Conservation (phyloP, 2,888 invertebrate species). For the Willowsia nigromaculata region DNA sequence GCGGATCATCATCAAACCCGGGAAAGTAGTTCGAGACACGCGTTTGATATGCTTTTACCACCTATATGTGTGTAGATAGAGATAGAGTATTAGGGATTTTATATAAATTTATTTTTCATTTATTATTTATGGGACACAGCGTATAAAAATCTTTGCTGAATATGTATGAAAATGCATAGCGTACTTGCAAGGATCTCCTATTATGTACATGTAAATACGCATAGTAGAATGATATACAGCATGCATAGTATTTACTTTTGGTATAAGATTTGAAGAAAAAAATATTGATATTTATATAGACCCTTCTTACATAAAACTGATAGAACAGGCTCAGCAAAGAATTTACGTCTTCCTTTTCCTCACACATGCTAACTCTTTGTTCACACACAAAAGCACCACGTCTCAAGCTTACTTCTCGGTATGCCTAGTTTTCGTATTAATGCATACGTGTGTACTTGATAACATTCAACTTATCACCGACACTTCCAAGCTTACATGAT, state of each 20-base stretch:
- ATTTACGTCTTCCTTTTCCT: neutral
- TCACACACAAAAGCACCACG: neutral
- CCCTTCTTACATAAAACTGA: neutral
- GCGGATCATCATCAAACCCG: conserved; percentile 16
- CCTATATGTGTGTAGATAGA: neutral
- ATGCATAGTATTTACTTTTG: neutral
- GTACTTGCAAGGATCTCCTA: neutral
- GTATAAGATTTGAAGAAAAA: neutral
- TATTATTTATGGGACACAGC: neutral
- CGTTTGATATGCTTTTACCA: conserved; percentile 9
- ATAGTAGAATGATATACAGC: neutral
- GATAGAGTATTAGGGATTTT: no score
- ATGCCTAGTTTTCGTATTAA: neutral
- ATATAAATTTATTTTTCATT: no score
- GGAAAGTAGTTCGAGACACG: conserved; percentile 47
- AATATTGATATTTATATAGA: neutral
- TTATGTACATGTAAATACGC: neutral
- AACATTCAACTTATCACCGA: neutral
- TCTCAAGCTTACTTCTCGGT: neutral
- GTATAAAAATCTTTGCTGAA: neutral
- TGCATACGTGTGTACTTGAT: no score
- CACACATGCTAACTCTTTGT: neutral
- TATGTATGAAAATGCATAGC: neutral
- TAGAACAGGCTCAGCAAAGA: neutral
- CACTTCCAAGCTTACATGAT: neutral